Conservation (phyloP, 2,113 vertebrate genomes). For the Empidonax traillii region DNA sequence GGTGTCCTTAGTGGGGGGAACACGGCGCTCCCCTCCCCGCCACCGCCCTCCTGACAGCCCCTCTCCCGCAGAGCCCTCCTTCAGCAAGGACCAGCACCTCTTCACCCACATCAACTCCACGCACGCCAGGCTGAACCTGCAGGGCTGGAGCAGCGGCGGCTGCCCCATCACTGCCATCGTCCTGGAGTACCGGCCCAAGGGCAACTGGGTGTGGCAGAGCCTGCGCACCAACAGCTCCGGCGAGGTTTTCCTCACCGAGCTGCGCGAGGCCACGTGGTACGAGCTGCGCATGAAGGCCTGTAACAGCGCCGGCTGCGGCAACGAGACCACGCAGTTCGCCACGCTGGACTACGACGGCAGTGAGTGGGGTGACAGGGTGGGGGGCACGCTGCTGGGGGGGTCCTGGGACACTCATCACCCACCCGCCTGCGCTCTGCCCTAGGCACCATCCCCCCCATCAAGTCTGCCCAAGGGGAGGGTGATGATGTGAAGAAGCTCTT, state of each 20-base stretch:
- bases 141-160: slow-evolving; percentile 95
- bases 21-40: fast-evolving
- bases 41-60: not conserved
- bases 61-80: slow-evolving; percentile 86
- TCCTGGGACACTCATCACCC: fast-evolving
- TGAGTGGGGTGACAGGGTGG: slow-evolving; percentile 68
- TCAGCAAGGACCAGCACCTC: slow-evolving; percentile 96
- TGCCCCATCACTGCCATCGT: slow-evolving; percentile 91
- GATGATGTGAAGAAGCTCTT: slow-evolving; percentile 97
- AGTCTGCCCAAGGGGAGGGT: slow-evolving; percentile 90
- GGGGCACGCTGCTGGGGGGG: fast-evolving
- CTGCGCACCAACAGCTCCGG: slow-evolving; percentile 88
- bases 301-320: slow-evolving; percentile 97
- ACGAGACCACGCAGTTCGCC: slow-evolving; percentile 93
- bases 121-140: slow-evolving; percentile 93
- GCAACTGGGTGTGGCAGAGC: slow-evolving; percentile 93
- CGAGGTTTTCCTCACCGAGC: slow-evolving; percentile 92
- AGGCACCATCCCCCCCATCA: slow-evolving; percentile 97
- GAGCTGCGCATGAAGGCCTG: slow-evolving; percentile 97
- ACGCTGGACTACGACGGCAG: slow-evolving; percentile 97
- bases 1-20: fast-evolving
- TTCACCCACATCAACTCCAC: slow-evolving; percentile 98
- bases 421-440: fast-evolving
- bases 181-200: slow-evolving; percentile 93
- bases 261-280: slow-evolving; percentile 97